Conservation (phyloP, 2,888 invertebrate genomes). For the Drosophila monieri region DNA sequence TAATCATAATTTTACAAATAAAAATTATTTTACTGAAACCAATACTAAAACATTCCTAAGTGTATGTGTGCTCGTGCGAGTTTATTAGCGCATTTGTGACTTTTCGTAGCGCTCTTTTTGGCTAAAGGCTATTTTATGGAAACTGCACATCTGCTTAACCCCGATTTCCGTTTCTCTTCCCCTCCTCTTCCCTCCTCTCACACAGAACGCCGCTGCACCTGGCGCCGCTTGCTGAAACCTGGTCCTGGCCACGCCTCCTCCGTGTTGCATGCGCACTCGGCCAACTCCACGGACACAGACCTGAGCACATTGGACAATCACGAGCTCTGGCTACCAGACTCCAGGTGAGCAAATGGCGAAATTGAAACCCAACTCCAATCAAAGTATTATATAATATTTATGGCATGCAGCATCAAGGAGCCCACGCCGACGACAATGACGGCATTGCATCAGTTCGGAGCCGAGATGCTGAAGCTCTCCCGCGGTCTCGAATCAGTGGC, state of each 20-base stretch:
- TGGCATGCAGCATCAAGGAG: conserved; percentile 85
- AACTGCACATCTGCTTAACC: conserved; percentile 2
- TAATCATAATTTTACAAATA: no score
- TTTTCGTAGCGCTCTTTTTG: conserved; percentile 29
- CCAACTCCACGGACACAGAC: conserved; percentile 93
- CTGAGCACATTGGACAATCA: conserved; percentile 92
- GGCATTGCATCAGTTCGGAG: conserved; percentile 93
- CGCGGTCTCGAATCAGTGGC: conserved; percentile 91
- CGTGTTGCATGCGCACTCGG: conserved; percentile 89
- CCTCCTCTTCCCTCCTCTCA: neutral
- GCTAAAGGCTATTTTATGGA: conserved; percentile 35
- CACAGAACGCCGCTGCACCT: conserved; percentile 90
- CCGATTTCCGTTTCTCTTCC: conserved; percentile 14
- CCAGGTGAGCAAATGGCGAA: conserved; percentile 84
- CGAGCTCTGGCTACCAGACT: conserved; percentile 91
- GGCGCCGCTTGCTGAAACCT: conserved; percentile 88
- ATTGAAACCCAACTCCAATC: neutral
- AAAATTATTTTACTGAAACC: no score
- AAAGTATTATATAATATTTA: neutral
- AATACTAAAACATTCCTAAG: neutral
- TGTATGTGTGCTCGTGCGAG: conserved; percentile 38
- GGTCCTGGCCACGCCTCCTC: conserved; percentile 83
- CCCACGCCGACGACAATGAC: conserved; percentile 93
- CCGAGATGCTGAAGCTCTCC: conserved; percentile 93
- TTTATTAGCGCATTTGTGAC: conserved; percentile 63